A percentile compares a stretch with the other conserved stretches of the same genome.
Evolutionary conservation across 2,113 vertebrate species (phyloP).

Genomic region (Nansenia antarctica): DNA sequence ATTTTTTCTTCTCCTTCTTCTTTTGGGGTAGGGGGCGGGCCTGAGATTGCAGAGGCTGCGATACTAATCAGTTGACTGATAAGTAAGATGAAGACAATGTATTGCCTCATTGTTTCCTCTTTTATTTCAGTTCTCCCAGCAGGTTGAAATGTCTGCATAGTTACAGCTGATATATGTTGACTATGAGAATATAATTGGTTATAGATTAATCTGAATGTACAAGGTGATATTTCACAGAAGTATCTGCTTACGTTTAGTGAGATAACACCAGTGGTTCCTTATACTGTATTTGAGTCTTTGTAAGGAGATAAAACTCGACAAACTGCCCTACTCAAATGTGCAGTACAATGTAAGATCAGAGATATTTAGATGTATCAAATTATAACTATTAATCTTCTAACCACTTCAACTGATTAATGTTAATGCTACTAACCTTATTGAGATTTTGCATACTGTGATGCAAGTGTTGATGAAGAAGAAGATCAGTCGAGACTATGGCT

Average conservation of each 20-base stretch:
- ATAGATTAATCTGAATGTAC: constrained; percentile 65
- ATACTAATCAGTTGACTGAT: constrained; percentile 8
- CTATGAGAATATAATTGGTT: constrained; percentile 69
- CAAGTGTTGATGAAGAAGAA: too few relatives aligned
- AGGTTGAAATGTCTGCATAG: constrained; percentile 61
- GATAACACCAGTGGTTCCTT: constrained; percentile 36
- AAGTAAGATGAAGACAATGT: constrained; percentile 22
- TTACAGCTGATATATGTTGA: constrained; percentile 67
- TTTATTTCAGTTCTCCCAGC: constrained; percentile 51
- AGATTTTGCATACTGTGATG: too few relatives aligned
- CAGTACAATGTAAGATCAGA: too few relatives aligned
- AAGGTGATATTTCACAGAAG: constrained; percentile 47
- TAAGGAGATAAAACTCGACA: too few relatives aligned
- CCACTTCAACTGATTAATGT: too few relatives aligned
- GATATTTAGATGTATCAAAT: too few relatives aligned
- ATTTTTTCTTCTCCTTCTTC: not conserved
- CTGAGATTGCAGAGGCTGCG: not conserved
- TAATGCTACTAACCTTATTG: too few relatives aligned
- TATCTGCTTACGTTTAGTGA: constrained; percentile 32
- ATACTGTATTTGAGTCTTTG: too few relatives aligned
- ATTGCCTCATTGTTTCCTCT: not conserved
- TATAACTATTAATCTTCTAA: too few relatives aligned
- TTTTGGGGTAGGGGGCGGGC: not conserved
- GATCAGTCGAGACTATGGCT: not conserved
- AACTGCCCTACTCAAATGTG: too few relatives aligned